A percentile compares a stretch with the other conserved stretches of the same genome.
phyloP scores from a whole-genome alignment of 2,113 vertebrate genomes.

The Platycercus adscitus region DNA sequence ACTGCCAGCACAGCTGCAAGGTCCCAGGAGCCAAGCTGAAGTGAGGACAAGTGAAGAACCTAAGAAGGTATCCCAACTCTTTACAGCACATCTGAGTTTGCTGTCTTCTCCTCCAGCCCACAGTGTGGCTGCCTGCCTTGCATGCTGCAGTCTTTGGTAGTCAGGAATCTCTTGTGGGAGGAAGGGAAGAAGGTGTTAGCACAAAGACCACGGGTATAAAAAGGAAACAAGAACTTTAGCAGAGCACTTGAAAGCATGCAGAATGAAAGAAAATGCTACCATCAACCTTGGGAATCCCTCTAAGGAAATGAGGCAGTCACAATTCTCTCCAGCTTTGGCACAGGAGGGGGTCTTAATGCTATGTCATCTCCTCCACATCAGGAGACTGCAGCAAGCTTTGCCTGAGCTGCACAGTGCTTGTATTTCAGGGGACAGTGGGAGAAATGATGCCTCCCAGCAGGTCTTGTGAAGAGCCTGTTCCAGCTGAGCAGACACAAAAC shows the following conservation, averaged over 20 bases:
- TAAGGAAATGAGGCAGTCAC: neutral
- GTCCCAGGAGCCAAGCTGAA: neutral
- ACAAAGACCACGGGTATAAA: neutral
- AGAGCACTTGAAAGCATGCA: neutral
- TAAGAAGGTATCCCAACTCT: neutral
- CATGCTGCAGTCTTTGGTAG: neutral
- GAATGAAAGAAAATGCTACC: neutral
- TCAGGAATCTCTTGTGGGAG: neutral
- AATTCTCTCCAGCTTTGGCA: neutral
- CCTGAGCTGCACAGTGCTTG: neutral
- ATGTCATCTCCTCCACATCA: neutral
- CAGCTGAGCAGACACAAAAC: neutral
- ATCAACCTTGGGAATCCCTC: neutral
- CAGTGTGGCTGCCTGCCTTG: constrained; percentile 19
- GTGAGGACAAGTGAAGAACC: neutral
- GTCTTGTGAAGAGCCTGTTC: neutral
- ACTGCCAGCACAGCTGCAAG: neutral
- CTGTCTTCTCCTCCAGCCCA: neutral
- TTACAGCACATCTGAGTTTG: neutral
- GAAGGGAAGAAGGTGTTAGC: neutral
- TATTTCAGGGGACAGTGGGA: neutral
- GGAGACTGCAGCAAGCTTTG: neutral
- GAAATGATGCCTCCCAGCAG: neutral
- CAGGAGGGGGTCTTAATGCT: neutral
- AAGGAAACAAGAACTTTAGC: neutral